Base-by-base conservation (phyloP, 2,113 vertebrate genomes). In the Pyrgilauda ruficollis region DNA sequence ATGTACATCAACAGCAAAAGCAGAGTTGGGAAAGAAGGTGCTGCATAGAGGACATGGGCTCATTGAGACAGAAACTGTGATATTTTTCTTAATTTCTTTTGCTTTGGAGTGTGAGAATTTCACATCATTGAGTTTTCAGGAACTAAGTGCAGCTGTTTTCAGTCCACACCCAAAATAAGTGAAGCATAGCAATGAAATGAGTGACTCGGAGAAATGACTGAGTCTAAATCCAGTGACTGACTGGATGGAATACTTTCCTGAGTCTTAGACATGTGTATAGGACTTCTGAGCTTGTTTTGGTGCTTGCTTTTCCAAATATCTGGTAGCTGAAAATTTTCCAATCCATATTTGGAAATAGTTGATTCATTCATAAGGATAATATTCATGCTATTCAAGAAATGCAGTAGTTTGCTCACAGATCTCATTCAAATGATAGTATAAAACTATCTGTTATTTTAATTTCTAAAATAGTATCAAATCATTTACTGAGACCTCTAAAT, bases 271-370 rank as follows among this genome's bases (percentile, higher is more conserved):
- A 96, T 93, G 83, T 88, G 76, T 94, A 95, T 90, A 14, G 7
- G 79, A 81, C 95, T 84, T 94, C 59, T 75, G 79, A 93, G 88
- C 59, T 84, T 90, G 94, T 93, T 96, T 95, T 90, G 88, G 83
- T 96, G 53, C 83, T 94, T 95, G 70, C 67, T 95, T 9, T 96
- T 96, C 86, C 86, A 96, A 95, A 93, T 77, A 91, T 94, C 94
- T 93, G 72, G 95, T 90, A 95, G 85, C 93, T 95, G 93, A 94
- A 90, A 96, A 86, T 95, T 95, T 95, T 94, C 96, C 95, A 95
- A 61, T 94, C 95, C 95, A 86, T 97, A 95, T 96, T 97, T 96
- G 96, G 96, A 88, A 91, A 58, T 92, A 93, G 92, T 93, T 91
- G 90, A 52, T 96, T 96, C 95, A 95, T 97, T 96, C 94, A 94